Base-by-base conservation (phyloP, 2,113 vertebrate species). In the Pampusana beccarii region DNA sequence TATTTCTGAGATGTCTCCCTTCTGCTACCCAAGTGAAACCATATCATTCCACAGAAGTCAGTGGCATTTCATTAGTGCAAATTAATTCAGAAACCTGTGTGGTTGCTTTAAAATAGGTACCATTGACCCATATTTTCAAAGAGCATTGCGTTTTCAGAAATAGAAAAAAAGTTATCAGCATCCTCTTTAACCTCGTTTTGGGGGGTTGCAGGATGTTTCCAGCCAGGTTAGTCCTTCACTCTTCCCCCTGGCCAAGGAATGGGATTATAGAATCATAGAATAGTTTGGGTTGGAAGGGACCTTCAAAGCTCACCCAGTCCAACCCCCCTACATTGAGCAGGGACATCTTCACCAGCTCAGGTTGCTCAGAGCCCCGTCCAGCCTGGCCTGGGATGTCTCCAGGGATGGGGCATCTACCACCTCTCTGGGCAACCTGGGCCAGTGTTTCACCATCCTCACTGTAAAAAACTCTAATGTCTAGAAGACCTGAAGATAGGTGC, bases 21-120 rank as follows among this genome's bases (percentile, higher is more conserved):
- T 94, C 38, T 80, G 61, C 73, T 70, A 16, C 57, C 29, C 60
- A 36, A 46, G 74, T 61, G 66, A 65, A 90, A 77, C 29, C 26
- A 4, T 89, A 33, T 69, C 81, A 5, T 57, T 93, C 53, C 61
- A 84, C 48, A 44, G 72, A 94, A 92, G n/a, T 36, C 44, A 24
- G 31, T 42, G 38, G 53, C 0, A 6, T 78, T 90, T 94, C 71
- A 78, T 92, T 96, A 83, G 82, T 8, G 1, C 88, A 90, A 86
- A 93, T 86, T 86, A 94, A 96, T 67, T 80, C 88, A 70, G 29
- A 94, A 79, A 80, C 86, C 84, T 82, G 33, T 6, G 7, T 69
- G 46, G 70, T 92, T 91, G 65, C 54, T 92, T 80, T 64, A 94
- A 93, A 97, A 72, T 72, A 93, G 86, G 80, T 78, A 53, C 82